A percentile compares a stretch with the other conserved stretches of the same genome.
phyloP scores from a whole-genome alignment of 1,140 invertebrate genomes.

The Heliothis subflexa region DNA sequence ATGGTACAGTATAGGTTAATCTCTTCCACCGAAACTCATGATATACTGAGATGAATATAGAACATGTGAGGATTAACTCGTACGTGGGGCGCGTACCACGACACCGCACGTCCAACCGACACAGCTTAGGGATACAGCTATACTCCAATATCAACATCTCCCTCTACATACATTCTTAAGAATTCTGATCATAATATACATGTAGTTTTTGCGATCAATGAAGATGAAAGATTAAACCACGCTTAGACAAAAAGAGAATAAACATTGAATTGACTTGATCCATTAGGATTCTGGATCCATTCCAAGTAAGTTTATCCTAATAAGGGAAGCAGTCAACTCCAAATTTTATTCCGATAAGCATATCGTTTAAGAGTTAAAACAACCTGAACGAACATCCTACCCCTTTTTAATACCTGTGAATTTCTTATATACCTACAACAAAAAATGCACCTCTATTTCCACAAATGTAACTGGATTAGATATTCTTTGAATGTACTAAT shows the following conservation, averaged over 20 bases:
- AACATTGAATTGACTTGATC: not conserved
- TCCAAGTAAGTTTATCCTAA: slow-evolving; percentile 23
- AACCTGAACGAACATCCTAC: too few relatives aligned
- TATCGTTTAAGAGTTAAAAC: not conserved
- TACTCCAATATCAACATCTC: slow-evolving; percentile 16
- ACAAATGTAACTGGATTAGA: too few relatives aligned
- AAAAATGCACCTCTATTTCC: too few relatives aligned
- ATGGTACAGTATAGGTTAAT: slow-evolving; percentile 25
- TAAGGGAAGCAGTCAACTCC: slow-evolving; percentile 3
- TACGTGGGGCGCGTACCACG: slow-evolving; percentile 42
- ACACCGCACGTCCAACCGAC: slow-evolving; percentile 25
- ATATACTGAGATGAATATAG: slow-evolving; percentile 37
- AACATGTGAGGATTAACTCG: slow-evolving; percentile 32
- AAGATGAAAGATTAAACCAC: not conserved
- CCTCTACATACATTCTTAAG: not conserved
- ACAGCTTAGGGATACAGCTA: slow-evolving; percentile 23
- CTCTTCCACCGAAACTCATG: slow-evolving; percentile 36
- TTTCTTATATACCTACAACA: too few relatives aligned
- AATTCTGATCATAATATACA: not conserved
- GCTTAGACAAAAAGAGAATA: not conserved
- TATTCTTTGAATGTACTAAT: too few relatives aligned
- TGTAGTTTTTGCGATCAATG: not conserved
- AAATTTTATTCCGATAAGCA: not conserved
- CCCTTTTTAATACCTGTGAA: too few relatives aligned
- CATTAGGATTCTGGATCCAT: too few relatives aligned